Evolutionary conservation across 2,888 invertebrate species (phyloP), one percentile per base, ranked within the genome.

Genomic region (Sinhomidia bicolor): DNA sequence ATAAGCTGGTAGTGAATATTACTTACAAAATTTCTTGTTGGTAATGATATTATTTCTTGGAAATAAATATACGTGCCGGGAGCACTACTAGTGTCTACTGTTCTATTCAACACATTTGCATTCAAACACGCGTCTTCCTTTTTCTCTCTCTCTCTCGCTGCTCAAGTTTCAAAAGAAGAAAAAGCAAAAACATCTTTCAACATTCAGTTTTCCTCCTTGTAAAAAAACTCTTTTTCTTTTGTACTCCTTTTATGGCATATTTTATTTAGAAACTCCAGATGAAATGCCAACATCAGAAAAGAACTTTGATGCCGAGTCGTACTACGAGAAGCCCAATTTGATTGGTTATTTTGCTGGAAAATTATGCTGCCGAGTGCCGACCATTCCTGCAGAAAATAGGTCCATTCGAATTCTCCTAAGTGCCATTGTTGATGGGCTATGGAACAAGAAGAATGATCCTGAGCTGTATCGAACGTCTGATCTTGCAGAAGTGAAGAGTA

Each of bases 261-360:
- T 80, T 82, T 71, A 36, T 78, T 29, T 78, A 91, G 91, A 90
- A 79, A 91, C 91, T 74, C 89, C 91, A 29, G 91, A 91, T 78
- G 91, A 90, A 68, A 84, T 91, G 88, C 91, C 91, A 47, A 91
- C 91, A 32, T 91, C 91, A 29, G 91, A 91, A 29, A 91, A 91
- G 79, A 91, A 91, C 86, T 91, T 91, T 88, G 91, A 91, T 71
- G 90, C 90, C 6, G 91, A 90, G 76, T 85, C 89, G 20, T 91
- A 91, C 87, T 91, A 91, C 74, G 91, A 91, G 60, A 91, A 91
- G 29, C 91, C 91, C 5, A 91, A 91, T 71, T 68, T 91, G 80
- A 91, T 91, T 79, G 91, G 91, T 2, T 91, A 91, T 47, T 91
- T 91, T 87, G 90, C 91, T 60, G 91, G 91, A 5, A 91, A 91